These are phyloP conservation scores for Choloepus hoffmanni DNA, from an alignment of 2,113 vertebrate genomes.

Conservation along the genomic window DNA sequence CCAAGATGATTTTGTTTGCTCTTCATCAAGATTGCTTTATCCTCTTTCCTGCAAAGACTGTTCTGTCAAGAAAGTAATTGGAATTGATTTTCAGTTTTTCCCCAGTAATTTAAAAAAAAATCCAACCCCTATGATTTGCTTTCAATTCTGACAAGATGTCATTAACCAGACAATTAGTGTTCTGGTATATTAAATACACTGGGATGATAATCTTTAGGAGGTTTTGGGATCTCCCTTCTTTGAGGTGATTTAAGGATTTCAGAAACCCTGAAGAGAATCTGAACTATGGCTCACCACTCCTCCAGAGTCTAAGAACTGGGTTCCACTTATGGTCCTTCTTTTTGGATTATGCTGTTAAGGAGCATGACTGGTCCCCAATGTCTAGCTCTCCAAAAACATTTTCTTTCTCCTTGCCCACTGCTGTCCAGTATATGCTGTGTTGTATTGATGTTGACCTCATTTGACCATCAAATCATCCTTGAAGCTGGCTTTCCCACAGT, in stretches of 20 bases:
- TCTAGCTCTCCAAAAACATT: neutral
- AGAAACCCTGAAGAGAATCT: neutral
- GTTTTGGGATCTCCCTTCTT: neutral
- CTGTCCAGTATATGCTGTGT: neutral
- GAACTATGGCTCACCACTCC: neutral
- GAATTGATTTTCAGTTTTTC: neutral
- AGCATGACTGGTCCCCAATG: neutral
- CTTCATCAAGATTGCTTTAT: conserved; percentile 47
- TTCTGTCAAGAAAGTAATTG: conserved; percentile 27
- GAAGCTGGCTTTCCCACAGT: conserved; percentile 33
- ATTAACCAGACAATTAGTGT: neutral
- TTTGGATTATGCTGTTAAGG: neutral
- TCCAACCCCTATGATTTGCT: neutral
- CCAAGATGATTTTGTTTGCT: conserved; percentile 67
- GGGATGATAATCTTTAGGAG: neutral
- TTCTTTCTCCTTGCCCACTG: neutral
- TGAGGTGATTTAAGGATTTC: neutral
- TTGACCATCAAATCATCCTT: conserved; percentile 21
- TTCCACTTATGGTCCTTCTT: neutral
- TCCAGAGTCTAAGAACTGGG: neutral
- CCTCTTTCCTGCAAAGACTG: neutral
- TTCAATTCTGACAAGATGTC: conserved; percentile 13
- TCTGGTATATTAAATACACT: conserved; percentile 8
- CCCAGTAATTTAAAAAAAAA: neutral
- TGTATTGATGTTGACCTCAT: conserved; percentile 38